These are phyloP conservation scores for Andrena fulva DNA, from an alignment of 2,888 invertebrate species.

Conservation along the genomic window DNA sequence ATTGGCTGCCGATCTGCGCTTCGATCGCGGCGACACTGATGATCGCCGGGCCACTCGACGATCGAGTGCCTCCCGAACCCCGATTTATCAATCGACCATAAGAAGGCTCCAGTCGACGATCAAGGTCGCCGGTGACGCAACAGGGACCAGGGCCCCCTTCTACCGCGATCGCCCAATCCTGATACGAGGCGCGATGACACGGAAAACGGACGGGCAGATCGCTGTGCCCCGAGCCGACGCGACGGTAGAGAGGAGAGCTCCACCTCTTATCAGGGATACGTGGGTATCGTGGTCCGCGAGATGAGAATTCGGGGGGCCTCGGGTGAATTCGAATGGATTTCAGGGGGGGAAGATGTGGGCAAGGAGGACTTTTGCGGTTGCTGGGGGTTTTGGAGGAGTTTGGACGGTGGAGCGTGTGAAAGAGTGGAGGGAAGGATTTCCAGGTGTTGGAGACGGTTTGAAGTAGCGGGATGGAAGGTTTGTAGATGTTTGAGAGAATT, in stretches of 20 bases:
- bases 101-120: slow-evolving; percentile 36
- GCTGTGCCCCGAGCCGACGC: not conserved
- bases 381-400: no score
- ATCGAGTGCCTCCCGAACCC: slow-evolving; percentile 67
- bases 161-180: slow-evolving; percentile 59
- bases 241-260: not conserved
- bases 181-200: slow-evolving; percentile 10
- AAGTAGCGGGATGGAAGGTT: no score
- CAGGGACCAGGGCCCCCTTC: slow-evolving; percentile 17
- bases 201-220: slow-evolving; percentile 15
- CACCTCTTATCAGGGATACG: slow-evolving; percentile 36
- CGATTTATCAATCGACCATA: slow-evolving; percentile 76
- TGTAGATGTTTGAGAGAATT: no score
- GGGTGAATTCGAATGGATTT: no score
- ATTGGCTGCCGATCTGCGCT: slow-evolving; percentile 76
- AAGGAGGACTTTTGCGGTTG: no score
- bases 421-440: no score
- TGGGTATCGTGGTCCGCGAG: not conserved
- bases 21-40: slow-evolving; percentile 70
- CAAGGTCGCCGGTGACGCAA: slow-evolving; percentile 70
- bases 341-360: no score
- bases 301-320: not conserved
- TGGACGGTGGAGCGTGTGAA: no score
- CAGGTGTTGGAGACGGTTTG: no score
- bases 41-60: slow-evolving; percentile 60